Evolutionary conservation across 1,140 invertebrate species (phyloP), one percentile per base, ranked within the genome.

Genomic region (Amphibalanus amphitrite): DNA sequence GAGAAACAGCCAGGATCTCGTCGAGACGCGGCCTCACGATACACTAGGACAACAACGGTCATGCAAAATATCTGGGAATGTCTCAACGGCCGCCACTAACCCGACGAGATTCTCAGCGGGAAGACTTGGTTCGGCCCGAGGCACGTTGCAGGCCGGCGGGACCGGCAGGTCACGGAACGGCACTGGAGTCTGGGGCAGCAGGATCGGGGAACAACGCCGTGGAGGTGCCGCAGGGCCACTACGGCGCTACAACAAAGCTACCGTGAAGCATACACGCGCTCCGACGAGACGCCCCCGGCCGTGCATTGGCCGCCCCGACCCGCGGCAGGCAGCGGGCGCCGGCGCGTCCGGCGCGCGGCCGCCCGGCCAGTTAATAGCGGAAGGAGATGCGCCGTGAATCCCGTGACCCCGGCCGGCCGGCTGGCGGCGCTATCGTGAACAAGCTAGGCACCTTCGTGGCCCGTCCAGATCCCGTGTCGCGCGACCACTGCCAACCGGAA

Each of bases 161-260:
- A n/a, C n/a, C n/a, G n/a, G 33, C 33, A 38, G 4, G 33, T 38
- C 4, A 15, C 33, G 33, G 33, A n/a, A 38, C 33, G 33, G 33
- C 4, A 38, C 33, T 38, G 33, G 33, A 38, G 15, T 15, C 33
- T 15, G 33, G 33, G 15, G 15, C 33, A 38, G 47, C 47, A 23
- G 47, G 47, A 59, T 13, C 10, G 47, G 13, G 78, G 79, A 59
- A 82, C 82, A 69, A 83, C 77, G 71, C 82, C 82, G 75, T 82
- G 78, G 79, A 83, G 80, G 71, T 82, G 81, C 77, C 84, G 81
- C 77, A 81, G 78, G 74, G 80, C 80, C 77, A 59, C 47, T 59
- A 59, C 47, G 20, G 47, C 47, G 47, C 47, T 59, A 59, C 47
- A 59, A 59, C 47, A 59, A 59, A 59, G 47, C 47, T 59, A 59